These are phyloP conservation scores for Macrostomum cliftonense DNA, from an alignment of 2,888 invertebrate species.

Conservation along the genomic window DNA sequence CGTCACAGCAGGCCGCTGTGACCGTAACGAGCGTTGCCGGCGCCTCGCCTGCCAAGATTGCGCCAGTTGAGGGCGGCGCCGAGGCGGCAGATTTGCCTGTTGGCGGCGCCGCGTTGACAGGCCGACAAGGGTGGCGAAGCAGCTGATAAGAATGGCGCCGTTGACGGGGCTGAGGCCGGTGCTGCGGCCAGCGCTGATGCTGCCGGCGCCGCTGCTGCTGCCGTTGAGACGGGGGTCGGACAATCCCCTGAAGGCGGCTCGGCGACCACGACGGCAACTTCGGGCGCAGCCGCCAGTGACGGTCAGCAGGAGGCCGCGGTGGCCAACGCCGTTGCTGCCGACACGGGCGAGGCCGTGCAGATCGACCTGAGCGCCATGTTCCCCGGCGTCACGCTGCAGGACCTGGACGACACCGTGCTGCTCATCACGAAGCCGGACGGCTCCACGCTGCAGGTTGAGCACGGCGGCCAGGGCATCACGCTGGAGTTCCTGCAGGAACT, in stretches of 20 bases:
- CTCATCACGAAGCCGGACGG: constrained; percentile 31
- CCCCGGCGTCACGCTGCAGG: constrained; percentile 7
- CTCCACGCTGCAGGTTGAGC: constrained; percentile 25
- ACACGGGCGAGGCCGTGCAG: constrained; percentile 10
- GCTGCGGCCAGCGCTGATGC: too few relatives aligned
- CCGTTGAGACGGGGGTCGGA: too few relatives aligned
- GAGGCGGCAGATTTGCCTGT: too few relatives aligned
- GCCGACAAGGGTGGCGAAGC: too few relatives aligned
- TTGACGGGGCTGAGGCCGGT: background rate
- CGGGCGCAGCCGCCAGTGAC: constrained; percentile 5
- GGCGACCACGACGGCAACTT: too few relatives aligned
- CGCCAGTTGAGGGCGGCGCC: background rate
- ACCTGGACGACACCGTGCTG: constrained; percentile 26
- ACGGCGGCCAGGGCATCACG: constrained; percentile 20
- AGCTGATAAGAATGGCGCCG: too few relatives aligned
- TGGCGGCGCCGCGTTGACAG: background rate
- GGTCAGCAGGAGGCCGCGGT: constrained; percentile 4
- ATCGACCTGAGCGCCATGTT: constrained; percentile 17
- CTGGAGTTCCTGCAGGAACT: constrained; percentile 34
- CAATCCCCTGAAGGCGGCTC: too few relatives aligned
- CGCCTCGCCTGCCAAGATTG: background rate
- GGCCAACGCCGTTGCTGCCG: constrained; percentile 8
- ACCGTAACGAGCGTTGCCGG: background rate
- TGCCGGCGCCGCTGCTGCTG: too few relatives aligned
- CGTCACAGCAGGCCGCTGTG: too few relatives aligned